Conservation (phyloP, 2,888 invertebrate species). For the Euzophera pinguis region DNA sequence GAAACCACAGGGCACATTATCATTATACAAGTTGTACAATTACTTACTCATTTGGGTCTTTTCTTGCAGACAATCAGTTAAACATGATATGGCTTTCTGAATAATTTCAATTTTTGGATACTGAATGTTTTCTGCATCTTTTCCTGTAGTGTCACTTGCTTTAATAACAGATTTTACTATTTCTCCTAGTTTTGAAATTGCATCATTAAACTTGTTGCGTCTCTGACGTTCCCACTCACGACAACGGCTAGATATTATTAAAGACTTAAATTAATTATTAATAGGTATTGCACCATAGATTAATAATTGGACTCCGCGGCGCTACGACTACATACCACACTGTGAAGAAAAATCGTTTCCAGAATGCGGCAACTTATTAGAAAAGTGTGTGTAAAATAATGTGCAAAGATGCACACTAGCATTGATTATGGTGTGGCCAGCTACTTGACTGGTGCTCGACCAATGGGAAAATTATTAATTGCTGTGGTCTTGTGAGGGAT, state of each 20-base stretch:
- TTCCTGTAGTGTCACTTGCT: slow-evolving; percentile 35
- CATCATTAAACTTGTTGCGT: slow-evolving; percentile 82
- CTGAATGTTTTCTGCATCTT: slow-evolving; percentile 52
- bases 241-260: slow-evolving; percentile 66
- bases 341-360: too few relatives aligned
- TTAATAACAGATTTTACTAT: slow-evolving; percentile 52
- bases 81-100: slow-evolving; percentile 62
- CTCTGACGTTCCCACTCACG: slow-evolving; percentile 86
- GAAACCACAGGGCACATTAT: too few relatives aligned
- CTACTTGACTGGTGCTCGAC: too few relatives aligned
- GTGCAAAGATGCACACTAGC: too few relatives aligned
- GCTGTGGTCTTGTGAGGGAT: too few relatives aligned
- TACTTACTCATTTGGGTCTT: slow-evolving; percentile 67
- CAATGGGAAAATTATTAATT: too few relatives aligned
- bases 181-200: slow-evolving; percentile 59
- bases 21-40: background rate
- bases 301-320: too few relatives aligned
- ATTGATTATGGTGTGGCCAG: too few relatives aligned
- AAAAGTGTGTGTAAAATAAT: too few relatives aligned
- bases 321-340: too few relatives aligned
- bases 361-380: too few relatives aligned
- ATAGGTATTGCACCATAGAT: too few relatives aligned
- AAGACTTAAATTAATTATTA: slow-evolving; percentile 1
- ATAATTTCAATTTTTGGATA: slow-evolving; percentile 69
- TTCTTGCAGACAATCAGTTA: slow-evolving; percentile 52